Base-by-base conservation (phyloP, 2,113 vertebrate genomes). In the Cnemophilus loriae region DNA sequence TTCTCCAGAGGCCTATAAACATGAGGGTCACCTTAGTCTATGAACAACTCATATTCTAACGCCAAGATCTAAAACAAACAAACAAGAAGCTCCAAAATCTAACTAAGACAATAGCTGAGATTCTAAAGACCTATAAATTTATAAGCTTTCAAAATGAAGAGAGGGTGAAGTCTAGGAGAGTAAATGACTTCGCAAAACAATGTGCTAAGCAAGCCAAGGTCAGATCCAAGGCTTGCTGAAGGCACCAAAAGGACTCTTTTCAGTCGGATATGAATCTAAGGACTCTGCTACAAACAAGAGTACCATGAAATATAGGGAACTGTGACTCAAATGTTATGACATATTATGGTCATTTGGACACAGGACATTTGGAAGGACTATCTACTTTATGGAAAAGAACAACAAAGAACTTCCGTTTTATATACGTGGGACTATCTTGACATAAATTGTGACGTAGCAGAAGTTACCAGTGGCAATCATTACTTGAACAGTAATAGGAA, bases 1-100 rank as follows among this genome's bases (percentile, higher is more conserved):
- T 96, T 91, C 89, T 77, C 84, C 82, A 90, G 81, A 93, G 78
- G 14, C 41, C n/a, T 91, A 64, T 50, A 93, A 94, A 78, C 47
- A 67, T 10, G 16, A 76, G 28, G 44, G 60, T 75, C 69, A 10
- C 96, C 89, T 92, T 76, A 67, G 89, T 33, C 32, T 75, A 52
- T 7, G 4, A 95, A 44, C 30, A 94, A 90, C 24, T 33, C 39
- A 60, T 47, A 85, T 65, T 84, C 50, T 90, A 89, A 76, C 4
- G 27, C 84, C 61, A 95, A 83, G 11, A 87, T 61, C 67, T 88
- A 77, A 93, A 93, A 46, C 23, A 80, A 95, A 78, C 41, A 77
- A 91, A 57, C 33, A 42, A 64, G 46, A 20, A 8, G 0, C 5
- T 15, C 21, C 46, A 27, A 39, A 85, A 53, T 70, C 57, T 90